phyloP scores from a whole-genome alignment of 2,113 vertebrate genomes.

The Cyrtonyx montezumae region DNA sequence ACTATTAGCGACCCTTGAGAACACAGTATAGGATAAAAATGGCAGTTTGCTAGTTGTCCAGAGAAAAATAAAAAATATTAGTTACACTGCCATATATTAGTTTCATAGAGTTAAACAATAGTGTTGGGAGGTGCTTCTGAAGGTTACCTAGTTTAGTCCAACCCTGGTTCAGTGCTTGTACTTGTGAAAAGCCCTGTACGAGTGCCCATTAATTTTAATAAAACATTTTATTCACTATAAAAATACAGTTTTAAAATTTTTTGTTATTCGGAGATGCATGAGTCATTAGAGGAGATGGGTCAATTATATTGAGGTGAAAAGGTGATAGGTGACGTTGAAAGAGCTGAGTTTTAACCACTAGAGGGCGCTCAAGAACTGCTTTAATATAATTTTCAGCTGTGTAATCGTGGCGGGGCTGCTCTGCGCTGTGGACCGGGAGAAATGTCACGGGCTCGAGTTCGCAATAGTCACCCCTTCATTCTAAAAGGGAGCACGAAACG shows the following conservation, averaged over 20 bases:
- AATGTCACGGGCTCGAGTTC: background rate
- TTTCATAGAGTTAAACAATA: background rate
- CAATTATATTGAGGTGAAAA: background rate
- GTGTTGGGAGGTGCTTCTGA: background rate
- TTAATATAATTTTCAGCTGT: background rate
- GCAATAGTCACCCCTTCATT: background rate
- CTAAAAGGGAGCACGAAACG: no score
- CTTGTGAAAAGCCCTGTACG: background rate
- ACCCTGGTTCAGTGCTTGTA: background rate
- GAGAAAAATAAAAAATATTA: background rate
- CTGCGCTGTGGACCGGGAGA: fast-evolving
- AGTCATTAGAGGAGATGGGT: background rate
- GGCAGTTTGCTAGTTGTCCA: background rate
- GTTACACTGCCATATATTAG: background rate
- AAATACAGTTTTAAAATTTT: background rate
- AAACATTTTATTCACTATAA: background rate
- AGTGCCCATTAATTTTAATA: background rate
- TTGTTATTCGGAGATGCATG: background rate
- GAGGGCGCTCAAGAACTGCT: constrained; percentile 61
- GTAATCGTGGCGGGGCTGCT: background rate
- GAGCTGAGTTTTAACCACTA: constrained; percentile 49
- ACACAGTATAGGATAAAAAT: background rate
- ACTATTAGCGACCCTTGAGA: background rate
- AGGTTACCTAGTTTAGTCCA: background rate
- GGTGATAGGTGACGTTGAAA: background rate